Base-by-base conservation (phyloP, 2,888 invertebrate genomes). In the Antheraea yamamai region DNA sequence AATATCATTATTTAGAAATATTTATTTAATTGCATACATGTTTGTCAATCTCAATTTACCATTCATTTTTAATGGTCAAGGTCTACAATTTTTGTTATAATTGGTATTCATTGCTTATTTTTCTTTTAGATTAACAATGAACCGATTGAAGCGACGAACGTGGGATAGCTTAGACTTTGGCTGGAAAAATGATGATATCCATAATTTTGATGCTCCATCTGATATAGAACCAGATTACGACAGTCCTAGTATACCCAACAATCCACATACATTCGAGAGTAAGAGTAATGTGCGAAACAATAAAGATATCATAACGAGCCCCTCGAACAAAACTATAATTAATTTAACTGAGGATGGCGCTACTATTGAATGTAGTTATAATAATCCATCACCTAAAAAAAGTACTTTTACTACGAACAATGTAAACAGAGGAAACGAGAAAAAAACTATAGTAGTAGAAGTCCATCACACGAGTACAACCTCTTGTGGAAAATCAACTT, bases 361-460 rank as follows among this genome's bases (percentile, higher is more conserved):
- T 73, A 96, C 96, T 10, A 97, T 97, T 81, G 96, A 96, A 83
- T 97, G 96, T 83, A 96, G 96, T 84, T 95, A 95, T 80, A 93
- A 95, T 72, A 94, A 93, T 76, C 88, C 91, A 74, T 84, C 90
- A n/a, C 91, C 91, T 81, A 93, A 89, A 80, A 95, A 91, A 79
- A 92, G 84, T 81, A 89, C 87, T 72, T 92, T 90, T 82, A 80
- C 90, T 20, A 81, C 88, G 26, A 92, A 88, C 74, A 87, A 87
- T 79, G 87, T 84, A 72, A 92, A 89, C 78, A 88, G 90, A 79
- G 91, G 91, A 75, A 91, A 84, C 78, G 94, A 95, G 47, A 94
- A 95, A 77, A 97, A 97, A 89, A 96, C 96, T 30, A 96, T 97
- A 76, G 96, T 97, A 39, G 97, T 97, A 14, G 97, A 97, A 89